Percentiles rank a stretch among this genome's conserved stretches.
These are phyloP conservation scores for Ylistrum balloti DNA, from an alignment of 1,140 invertebrate species.

Conservation along the genomic window DNA sequence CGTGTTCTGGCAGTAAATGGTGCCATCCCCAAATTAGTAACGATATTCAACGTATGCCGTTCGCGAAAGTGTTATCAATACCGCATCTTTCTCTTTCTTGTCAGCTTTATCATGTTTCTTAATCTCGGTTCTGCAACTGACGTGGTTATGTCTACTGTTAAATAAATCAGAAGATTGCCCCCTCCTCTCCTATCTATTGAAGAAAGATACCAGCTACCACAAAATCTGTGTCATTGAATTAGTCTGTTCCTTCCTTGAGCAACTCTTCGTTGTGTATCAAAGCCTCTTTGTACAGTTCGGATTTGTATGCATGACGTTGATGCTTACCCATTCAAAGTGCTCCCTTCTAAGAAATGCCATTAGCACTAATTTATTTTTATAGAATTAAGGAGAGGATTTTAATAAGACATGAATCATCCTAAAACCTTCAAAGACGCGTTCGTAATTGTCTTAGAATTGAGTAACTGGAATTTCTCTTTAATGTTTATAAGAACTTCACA, in stretches of 20 bases:
- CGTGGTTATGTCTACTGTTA: too few relatives aligned
- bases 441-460: too few relatives aligned
- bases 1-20: conserved; percentile 32
- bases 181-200: too few relatives aligned
- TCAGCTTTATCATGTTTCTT: neutral
- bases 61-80: neutral
- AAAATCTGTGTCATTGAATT: too few relatives aligned
- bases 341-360: neutral
- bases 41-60: neutral
- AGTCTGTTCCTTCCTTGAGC: too few relatives aligned
- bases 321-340: neutral
- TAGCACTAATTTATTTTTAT: neutral
- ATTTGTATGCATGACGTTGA: neutral
- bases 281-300: neutral
- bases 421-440: neutral
- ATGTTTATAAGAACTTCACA: too few relatives aligned
- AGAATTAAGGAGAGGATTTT: neutral
- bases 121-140: neutral
- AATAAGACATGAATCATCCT: neutral
- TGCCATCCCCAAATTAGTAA: neutral
- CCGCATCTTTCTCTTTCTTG: neutral
- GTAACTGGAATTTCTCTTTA: too few relatives aligned
- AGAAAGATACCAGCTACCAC: too few relatives aligned
- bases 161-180: too few relatives aligned
- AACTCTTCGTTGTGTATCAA: neutral